Evolutionary conservation across 1,140 invertebrate species (phyloP).

Genomic region (Pseudomyrmex concolor): DNA sequence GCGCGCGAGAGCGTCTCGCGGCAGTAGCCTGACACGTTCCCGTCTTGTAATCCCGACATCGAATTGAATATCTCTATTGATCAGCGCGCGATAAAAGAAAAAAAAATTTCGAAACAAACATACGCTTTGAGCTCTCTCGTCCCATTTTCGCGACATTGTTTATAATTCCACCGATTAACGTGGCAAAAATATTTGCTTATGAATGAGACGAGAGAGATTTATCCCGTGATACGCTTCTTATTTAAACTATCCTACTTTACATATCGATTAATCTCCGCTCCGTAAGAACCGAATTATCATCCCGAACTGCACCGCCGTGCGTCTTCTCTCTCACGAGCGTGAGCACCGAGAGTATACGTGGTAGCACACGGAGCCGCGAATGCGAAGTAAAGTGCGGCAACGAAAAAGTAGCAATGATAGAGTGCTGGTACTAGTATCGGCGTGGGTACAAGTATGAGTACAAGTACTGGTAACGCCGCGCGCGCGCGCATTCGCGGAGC

Average conservation of each 20-base stretch:
- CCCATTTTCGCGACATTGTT: conserved; percentile 15
- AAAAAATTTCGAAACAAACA: not conserved
- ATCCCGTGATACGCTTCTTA: conserved; percentile 8
- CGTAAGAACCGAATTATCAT: conserved; percentile 42
- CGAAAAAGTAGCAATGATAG: conserved; percentile 59
- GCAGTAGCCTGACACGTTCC: conserved; percentile 35
- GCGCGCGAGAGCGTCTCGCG: conserved; percentile 13
- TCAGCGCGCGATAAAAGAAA: not conserved
- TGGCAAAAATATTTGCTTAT: not conserved
- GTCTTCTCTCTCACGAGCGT: conserved; percentile 20
- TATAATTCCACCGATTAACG: not conserved
- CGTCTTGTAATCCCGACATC: conserved; percentile 19
- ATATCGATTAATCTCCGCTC: conserved; percentile 38
- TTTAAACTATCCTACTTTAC: conserved; percentile 17
- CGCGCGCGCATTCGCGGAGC: not conserved
- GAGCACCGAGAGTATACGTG: conserved; percentile 16
- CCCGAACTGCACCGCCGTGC: not conserved
- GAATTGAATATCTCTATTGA: conserved; percentile 45
- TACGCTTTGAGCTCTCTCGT: not conserved
- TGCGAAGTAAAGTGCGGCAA: conserved; percentile 47
- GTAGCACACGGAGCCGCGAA: conserved; percentile 34
- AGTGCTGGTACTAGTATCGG: conserved; percentile 48
- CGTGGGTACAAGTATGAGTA: conserved; percentile 45
- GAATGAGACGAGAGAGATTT: conserved; percentile 31
- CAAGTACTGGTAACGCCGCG: conserved; percentile 45